These are phyloP conservation scores for Pteronotus mesoamericanus DNA, from an alignment of 2,797 vertebrate genomes.

Conservation along the genomic window DNA sequence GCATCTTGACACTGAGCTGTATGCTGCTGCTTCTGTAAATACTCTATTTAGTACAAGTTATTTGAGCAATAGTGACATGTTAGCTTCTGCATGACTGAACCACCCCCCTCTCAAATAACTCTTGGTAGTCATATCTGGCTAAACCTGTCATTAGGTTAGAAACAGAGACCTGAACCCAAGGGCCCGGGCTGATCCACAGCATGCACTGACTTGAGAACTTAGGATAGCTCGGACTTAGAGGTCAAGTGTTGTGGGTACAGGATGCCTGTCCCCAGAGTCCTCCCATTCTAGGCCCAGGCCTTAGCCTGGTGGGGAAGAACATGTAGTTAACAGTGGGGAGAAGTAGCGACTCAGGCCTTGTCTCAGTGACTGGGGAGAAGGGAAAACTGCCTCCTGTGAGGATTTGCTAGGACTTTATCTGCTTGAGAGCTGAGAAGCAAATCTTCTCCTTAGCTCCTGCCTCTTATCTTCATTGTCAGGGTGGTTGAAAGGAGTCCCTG, in stretches of 20 bases:
- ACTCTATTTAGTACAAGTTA: neutral
- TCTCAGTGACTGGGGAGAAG: neutral
- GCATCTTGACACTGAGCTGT: neutral
- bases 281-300: neutral
- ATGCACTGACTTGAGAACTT: neutral
- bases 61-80: neutral
- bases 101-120: neutral
- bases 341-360: neutral
- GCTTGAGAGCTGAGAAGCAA: neutral
- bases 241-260: neutral
- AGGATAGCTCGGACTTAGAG: neutral
- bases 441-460: neutral
- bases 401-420: neutral
- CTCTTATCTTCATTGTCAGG: neutral
- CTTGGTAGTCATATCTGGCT: neutral
- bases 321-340: neutral
- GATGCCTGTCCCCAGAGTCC: neutral
- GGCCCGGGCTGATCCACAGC: neutral
- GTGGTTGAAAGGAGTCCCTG: neutral
- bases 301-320: neutral
- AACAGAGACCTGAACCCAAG: constrained; percentile 13
- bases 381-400: neutral
- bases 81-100: neutral
- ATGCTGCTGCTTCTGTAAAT: neutral
- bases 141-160: neutral